Conservation (phyloP, 2,113 vertebrate genomes). For the Laticauda colubrina region DNA sequence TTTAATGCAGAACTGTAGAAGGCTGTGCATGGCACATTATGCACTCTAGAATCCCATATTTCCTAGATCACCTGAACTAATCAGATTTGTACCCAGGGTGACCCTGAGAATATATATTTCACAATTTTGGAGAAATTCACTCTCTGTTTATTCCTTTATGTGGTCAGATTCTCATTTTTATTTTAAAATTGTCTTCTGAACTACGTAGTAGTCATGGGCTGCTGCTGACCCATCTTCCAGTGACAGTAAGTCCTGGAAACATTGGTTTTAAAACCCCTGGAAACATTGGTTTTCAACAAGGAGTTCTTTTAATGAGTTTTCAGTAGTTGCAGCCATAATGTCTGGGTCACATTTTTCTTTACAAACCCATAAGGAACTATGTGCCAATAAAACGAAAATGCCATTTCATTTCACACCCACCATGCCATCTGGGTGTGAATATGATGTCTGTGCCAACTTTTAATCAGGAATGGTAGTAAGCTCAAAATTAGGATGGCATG, state of each 20-base stretch:
- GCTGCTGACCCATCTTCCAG: background rate
- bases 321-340: constrained; percentile 47
- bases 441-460: constrained; percentile 69
- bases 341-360: constrained; percentile 59
- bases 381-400: constrained; percentile 69
- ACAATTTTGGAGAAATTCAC: background rate
- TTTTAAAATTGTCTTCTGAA: background rate
- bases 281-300: constrained; percentile 29
- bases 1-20: background rate
- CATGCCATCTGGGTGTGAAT: constrained; percentile 69
- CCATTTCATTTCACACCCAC: constrained; percentile 19
- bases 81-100: background rate
- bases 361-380: constrained; percentile 65
- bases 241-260: constrained; percentile 1
- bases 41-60: background rate
- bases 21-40: background rate
- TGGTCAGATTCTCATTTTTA: background rate
- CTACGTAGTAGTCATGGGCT: background rate
- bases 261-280: constrained; percentile 29
- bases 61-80: background rate
- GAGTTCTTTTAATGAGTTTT: constrained; percentile 26
- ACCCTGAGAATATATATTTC: background rate
- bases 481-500: constrained; percentile 64
- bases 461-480: constrained; percentile 63
- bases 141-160: background rate